Percentiles rank a stretch among this genome's conserved stretches.
Evolutionary conservation across 1,140 invertebrate genomes (phyloP).

Genomic region (Pristionchus pacificus): DNA sequence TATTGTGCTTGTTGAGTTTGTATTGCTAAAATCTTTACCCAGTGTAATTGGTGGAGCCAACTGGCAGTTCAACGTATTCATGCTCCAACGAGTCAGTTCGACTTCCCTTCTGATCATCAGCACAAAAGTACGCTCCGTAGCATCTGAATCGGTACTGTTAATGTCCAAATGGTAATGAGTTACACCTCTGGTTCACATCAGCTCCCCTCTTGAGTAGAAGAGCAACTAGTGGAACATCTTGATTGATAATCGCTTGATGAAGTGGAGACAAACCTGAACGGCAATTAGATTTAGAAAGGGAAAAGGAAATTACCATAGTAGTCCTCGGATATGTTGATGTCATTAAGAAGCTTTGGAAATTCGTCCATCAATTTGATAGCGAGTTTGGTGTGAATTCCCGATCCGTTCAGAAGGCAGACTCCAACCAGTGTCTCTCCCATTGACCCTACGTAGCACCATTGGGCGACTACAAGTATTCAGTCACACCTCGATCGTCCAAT

Average conservation of each 20-base stretch:
- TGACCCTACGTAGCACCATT: too few species aligned
- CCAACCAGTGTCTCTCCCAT: slow-evolving; percentile 92
- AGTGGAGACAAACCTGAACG: slow-evolving; percentile 61
- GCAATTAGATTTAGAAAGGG: not conserved
- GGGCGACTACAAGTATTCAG: too few species aligned
- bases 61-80: slow-evolving; percentile 80
- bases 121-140: slow-evolving; percentile 90
- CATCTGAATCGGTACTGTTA: slow-evolving; percentile 59
- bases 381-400: slow-evolving; percentile 82
- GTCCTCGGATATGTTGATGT: slow-evolving; percentile 90
- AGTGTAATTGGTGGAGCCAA: slow-evolving; percentile 85
- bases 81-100: slow-evolving; percentile 80
- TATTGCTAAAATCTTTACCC: too few species aligned
- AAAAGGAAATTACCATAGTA: slow-evolving; percentile 75
- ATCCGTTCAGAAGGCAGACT: slow-evolving; percentile 83
- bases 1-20: too few species aligned
- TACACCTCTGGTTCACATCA: slow-evolving; percentile 78
- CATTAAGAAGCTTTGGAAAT: slow-evolving; percentile 90
- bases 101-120: slow-evolving; percentile 90
- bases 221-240: slow-evolving; percentile 94
- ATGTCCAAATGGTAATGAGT: too few species aligned
- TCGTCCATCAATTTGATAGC: slow-evolving; percentile 80
- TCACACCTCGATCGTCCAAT: slow-evolving; percentile 72
- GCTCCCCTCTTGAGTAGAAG: slow-evolving; percentile 85
- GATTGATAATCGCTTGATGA: slow-evolving; percentile 95